phyloP scores from a whole-genome alignment of 2,113 vertebrate species.

The Tachuris rubrigastra region DNA sequence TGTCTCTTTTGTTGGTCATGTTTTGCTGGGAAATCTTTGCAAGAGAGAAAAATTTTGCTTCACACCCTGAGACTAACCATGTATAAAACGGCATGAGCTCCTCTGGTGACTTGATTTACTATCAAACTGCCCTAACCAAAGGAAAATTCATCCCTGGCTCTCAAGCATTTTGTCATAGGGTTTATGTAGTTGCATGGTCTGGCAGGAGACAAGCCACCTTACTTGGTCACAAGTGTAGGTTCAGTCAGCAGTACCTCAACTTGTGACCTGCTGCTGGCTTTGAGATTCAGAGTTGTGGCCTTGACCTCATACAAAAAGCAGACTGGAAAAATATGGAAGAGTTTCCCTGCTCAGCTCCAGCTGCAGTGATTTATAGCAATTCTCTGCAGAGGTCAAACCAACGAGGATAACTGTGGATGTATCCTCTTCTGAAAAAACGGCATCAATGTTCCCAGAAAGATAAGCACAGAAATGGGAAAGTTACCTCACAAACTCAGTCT shows the following conservation, averaged over 20 bases:
- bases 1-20: not conserved
- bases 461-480: not conserved
- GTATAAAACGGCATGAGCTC: fast-evolving
- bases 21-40: not conserved
- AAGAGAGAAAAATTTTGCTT: not conserved
- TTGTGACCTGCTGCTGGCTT: not conserved
- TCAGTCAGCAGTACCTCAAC: not conserved
- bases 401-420: not conserved
- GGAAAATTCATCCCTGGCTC: not conserved
- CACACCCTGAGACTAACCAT: not conserved
- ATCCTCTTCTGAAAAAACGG: not conserved
- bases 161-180: not conserved
- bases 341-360: not conserved
- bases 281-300: not conserved
- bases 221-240: fast-evolving
- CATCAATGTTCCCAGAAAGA: not conserved
- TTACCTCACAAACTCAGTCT: slow-evolving; percentile 5
- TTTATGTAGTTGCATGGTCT: not conserved
- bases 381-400: not conserved
- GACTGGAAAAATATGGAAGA: not conserved
- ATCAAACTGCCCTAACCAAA: not conserved
- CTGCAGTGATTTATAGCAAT: not conserved
- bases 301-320: not conserved
- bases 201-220: not conserved
- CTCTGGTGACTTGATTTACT: not conserved